Conservation (phyloP, 2,888 invertebrate species). For the Microplitis deprimator region DNA sequence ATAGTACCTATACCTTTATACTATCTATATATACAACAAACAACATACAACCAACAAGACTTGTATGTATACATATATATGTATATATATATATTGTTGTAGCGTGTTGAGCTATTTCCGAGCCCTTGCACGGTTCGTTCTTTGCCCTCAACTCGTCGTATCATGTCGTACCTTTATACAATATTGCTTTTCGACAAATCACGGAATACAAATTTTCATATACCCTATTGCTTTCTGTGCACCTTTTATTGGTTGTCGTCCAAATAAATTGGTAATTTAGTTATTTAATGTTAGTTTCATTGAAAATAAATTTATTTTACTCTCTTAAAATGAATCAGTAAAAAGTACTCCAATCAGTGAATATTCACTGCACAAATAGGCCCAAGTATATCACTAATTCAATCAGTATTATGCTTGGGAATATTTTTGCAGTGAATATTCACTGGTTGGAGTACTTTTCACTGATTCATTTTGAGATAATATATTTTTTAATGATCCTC, state of each 20-base stretch:
- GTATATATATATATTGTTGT: conserved; percentile 42
- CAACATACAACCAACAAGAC: not conserved
- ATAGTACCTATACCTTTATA: conserved; percentile 26
- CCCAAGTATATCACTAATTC: too few species aligned
- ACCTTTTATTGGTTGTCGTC: not conserved
- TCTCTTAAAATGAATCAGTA: too few species aligned
- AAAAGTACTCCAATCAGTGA: too few species aligned
- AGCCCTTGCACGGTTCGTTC: conserved; percentile 51
- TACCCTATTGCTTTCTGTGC: conserved; percentile 17
- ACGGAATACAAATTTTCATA: conserved; percentile 51
- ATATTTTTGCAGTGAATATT: too few species aligned
- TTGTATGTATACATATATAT: not conserved
- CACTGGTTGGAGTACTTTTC: too few species aligned
- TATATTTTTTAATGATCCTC: too few species aligned
- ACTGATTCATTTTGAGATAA: too few species aligned
- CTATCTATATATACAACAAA: conserved; percentile 30
- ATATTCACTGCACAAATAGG: too few species aligned
- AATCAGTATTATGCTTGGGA: too few species aligned
- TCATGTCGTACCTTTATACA: conserved; percentile 44
- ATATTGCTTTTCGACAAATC: conserved; percentile 39
- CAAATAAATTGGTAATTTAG: not conserved
- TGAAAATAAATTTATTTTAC: not conserved
- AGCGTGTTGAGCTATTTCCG: conserved; percentile 56
- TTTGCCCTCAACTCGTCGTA: conserved; percentile 38
- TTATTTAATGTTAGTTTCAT: not conserved